phyloP scores from a whole-genome alignment of 2,113 vertebrate species.

The Istiophorus platypterus region DNA sequence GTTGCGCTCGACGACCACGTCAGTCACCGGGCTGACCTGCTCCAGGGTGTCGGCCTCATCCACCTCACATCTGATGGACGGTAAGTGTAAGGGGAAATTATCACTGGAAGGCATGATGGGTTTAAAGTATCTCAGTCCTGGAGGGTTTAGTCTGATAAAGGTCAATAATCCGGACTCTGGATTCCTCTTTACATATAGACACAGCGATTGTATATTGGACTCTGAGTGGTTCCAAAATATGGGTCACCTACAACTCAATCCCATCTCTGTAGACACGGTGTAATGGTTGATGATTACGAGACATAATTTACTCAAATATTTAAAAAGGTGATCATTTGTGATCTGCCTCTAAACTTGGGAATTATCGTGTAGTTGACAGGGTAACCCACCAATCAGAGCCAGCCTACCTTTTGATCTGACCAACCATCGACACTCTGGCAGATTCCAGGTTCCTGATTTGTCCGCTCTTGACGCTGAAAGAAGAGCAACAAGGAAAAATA shows the following conservation, averaged over 20 bases:
- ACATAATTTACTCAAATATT: too few relatives aligned
- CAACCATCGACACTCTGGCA: constrained; percentile 82
- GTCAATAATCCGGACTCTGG: too few relatives aligned
- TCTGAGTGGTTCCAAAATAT: too few relatives aligned
- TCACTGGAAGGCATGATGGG: background rate
- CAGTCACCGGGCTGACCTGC: constrained; percentile 58
- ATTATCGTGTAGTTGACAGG: too few relatives aligned
- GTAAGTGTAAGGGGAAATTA: background rate
- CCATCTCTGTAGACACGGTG: too few relatives aligned
- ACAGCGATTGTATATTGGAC: too few relatives aligned
- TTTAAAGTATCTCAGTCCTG: background rate
- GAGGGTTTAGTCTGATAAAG: too few relatives aligned
- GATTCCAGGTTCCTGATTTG: constrained; percentile 84
- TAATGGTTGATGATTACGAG: too few relatives aligned
- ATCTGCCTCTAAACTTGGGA: too few relatives aligned
- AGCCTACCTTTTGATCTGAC: constrained; percentile 80
- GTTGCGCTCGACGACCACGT: constrained; percentile 64
- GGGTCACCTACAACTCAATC: too few relatives aligned
- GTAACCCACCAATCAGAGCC: background rate
- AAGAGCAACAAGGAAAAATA: background rate
- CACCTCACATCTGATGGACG: constrained; percentile 68
- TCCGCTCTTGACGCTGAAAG: constrained; percentile 79
- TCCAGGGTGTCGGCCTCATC: constrained; percentile 64
- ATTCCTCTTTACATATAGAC: too few relatives aligned
- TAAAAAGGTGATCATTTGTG: too few relatives aligned